Evolutionary conservation across 1,140 invertebrate genomes (phyloP).

Genomic region (Drosophila albomicans): DNA sequence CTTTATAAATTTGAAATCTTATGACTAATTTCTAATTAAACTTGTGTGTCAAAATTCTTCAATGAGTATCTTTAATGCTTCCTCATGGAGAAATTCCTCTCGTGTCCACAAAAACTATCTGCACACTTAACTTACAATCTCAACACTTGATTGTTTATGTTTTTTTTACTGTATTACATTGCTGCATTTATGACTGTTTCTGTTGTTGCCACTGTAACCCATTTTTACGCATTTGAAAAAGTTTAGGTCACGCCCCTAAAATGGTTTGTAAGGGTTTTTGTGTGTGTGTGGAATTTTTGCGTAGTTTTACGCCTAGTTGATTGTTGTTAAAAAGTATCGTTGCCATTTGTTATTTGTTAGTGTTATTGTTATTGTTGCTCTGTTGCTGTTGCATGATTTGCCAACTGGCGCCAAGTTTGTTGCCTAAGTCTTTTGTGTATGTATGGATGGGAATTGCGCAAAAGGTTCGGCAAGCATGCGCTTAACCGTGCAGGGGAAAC

Average conservation of each 20-base stretch:
- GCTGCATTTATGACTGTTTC: not conserved
- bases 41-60: no score
- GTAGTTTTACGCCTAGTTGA: slow-evolving; percentile 16
- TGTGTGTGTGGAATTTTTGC: slow-evolving; percentile 7
- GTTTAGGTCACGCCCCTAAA: slow-evolving; percentile 39
- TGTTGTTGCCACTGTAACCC: slow-evolving; percentile 57
- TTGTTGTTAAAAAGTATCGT: slow-evolving; percentile 26
- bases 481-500: slow-evolving; percentile 4
- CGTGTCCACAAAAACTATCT: not conserved
- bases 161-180: not conserved
- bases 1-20: not conserved
- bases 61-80: no score
- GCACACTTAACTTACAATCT: not conserved
- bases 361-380: slow-evolving; percentile 16
- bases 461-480: slow-evolving; percentile 34
- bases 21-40: no score
- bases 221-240: slow-evolving; percentile 53
- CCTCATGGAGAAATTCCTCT: not conserved
- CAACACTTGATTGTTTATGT: slow-evolving; percentile 11
- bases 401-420: slow-evolving; percentile 78
- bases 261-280: slow-evolving; percentile 31
- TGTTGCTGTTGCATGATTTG: slow-evolving; percentile 51
- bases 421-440: slow-evolving; percentile 78
- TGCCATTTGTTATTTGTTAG: not conserved
- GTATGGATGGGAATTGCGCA: slow-evolving; percentile 48